Conservation (phyloP, 2,797 vertebrate genomes). For the Leptodactylus fallax region DNA sequence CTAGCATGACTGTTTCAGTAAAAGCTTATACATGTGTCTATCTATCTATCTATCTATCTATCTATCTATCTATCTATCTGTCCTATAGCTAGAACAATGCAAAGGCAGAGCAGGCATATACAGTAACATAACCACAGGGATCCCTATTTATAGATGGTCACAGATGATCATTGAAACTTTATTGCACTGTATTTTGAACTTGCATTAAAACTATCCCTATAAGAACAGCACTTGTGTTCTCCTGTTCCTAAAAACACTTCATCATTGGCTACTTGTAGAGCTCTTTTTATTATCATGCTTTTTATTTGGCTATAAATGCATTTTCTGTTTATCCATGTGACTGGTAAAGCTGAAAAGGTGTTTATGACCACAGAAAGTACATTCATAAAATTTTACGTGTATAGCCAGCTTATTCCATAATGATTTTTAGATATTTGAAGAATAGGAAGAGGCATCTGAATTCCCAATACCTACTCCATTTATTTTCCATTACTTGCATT, state of each 20-base stretch:
- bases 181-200: not conserved
- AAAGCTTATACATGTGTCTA: too few species aligned
- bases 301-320: not conserved
- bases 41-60: too few species aligned
- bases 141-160: not conserved
- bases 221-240: not conserved
- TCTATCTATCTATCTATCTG: too few species aligned
- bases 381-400: not conserved
- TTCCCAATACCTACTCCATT: not conserved
- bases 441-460: not conserved
- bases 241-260: not conserved
- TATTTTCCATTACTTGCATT: not conserved
- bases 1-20: too few species aligned
- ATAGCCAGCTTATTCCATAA: not conserved
- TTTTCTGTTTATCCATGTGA: constrained; percentile 3
- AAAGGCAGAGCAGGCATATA: too few species aligned
- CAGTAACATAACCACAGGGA: too few species aligned
- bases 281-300: not conserved
- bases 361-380: constrained; percentile 7
- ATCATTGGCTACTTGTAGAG: not conserved
- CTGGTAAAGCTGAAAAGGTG: constrained; percentile 3
- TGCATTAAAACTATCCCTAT: not conserved
- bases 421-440: not conserved
- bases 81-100: too few species aligned
- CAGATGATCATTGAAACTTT: not conserved